Base-by-base conservation (phyloP, 1,140 invertebrate species). In the Neotoxoptera formosana region DNA sequence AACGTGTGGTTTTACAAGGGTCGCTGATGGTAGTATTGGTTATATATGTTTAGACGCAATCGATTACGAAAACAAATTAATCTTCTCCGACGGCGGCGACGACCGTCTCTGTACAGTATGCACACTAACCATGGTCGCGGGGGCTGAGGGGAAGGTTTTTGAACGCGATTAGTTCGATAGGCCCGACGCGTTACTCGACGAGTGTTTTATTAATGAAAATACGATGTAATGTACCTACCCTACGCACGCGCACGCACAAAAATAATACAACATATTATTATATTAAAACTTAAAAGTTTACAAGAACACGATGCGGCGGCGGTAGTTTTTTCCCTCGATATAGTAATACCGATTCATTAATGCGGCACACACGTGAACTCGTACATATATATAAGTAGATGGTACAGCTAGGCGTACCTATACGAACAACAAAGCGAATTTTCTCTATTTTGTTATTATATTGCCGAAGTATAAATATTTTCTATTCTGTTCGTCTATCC, bases 171-270 rank as follows among this genome's bases (percentile, higher is more conserved):
- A 93, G 67, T 93, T 93, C 34, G 81, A 93, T 84, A 56, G 34
- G 45, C 47, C n/a, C 67, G 25, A 81, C 60, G 30, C 60, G 56
- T 9, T n/a, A 51, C 30, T 91, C 91, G 45, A 53, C 45, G 51
- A 86, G 81, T 56, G 91, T 93, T 93, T 93, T 86, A 93, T 93
- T 93, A 93, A 93, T 93, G 91, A 93, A 86, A 93, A 93, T 56
- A 83, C 91, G 67, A 91, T 83, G 20, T 87, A 34, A 34, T 88
- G 30, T 86, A 76, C 6, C 41, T 9, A 36, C n/a, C 6, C 41
- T 9, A 36, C n/a, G 76, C 34, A 34, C 83, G 14, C 83, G 36
- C 83, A 86, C 6, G n/a, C n/a, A 36, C 34, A 36, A 9, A n/a
- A 83, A 83, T n/a, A 47, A 30, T 47, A 17, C 3, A 34, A n/a